These are phyloP conservation scores for Junonia oenone DNA, from an alignment of 2,888 invertebrate species.

Conservation along the genomic window DNA sequence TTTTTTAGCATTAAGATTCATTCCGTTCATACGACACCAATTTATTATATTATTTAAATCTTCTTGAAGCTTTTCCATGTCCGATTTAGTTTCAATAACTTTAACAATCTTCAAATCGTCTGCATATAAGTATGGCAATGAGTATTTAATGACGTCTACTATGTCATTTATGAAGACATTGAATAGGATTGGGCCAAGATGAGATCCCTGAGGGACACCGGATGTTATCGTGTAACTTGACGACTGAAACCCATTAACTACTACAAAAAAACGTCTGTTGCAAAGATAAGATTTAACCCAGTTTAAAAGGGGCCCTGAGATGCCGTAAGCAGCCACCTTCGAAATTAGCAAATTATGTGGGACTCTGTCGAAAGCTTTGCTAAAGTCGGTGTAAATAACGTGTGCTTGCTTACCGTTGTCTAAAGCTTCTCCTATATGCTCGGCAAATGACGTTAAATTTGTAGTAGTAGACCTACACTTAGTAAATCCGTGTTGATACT, in stretches of 20 bases:
- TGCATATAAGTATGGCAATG: neutral
- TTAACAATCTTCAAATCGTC: neutral
- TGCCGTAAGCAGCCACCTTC: neutral
- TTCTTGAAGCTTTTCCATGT: neutral
- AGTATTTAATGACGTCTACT: neutral
- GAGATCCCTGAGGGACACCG: neutral
- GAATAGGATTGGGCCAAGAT: neutral
- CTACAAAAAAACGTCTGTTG: neutral
- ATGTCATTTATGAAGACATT: neutral
- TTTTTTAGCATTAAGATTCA: neutral
- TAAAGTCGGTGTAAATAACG: neutral
- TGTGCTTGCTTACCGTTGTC: neutral
- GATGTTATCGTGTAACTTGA: neutral
- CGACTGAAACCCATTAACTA: neutral
- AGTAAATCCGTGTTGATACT: neutral
- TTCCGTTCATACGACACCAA: neutral
- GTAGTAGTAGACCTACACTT: neutral
- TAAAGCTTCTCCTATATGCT: neutral
- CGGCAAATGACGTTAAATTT: neutral
- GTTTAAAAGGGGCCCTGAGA: neutral
- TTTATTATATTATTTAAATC: neutral
- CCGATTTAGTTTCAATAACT: neutral
- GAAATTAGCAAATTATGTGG: neutral
- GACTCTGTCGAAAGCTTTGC: constrained; percentile 1
- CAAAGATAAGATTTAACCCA: neutral